phyloP scores from a whole-genome alignment of 2,113 vertebrate species.

The Lucifuga dentata region DNA sequence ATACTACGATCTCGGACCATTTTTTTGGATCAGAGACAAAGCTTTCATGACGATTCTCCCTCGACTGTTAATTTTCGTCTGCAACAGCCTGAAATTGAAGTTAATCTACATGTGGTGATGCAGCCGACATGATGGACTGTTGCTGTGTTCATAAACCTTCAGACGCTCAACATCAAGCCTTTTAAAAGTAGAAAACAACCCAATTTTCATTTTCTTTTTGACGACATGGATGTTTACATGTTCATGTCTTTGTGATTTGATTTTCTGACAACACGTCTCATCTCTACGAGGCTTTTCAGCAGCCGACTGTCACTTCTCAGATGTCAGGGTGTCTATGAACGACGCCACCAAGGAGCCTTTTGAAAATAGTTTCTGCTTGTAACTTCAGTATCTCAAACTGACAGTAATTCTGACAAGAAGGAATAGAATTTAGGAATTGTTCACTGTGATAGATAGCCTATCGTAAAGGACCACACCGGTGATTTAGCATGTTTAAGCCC shows the following conservation, averaged over 20 bases:
- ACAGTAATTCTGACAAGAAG: slow-evolving; percentile 17
- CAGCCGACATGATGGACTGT: slow-evolving; percentile 9
- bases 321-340: slow-evolving; percentile 9
- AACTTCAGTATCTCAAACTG: slow-evolving; percentile 20
- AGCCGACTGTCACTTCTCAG: slow-evolving; percentile 33
- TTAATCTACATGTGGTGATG: slow-evolving; percentile 14
- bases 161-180: slow-evolving; percentile 9
- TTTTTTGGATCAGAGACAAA: no score
- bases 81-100: no score
- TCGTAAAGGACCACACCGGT: no score
- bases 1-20: no score
- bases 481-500: no score
- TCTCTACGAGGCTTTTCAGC: slow-evolving; percentile 28
- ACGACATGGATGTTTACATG: slow-evolving; percentile 40
- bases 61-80: no score
- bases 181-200: slow-evolving; percentile 12
- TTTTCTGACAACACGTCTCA: slow-evolving; percentile 46
- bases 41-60: no score
- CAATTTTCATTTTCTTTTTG: slow-evolving; percentile 28
- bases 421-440: background rate
- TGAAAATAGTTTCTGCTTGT: slow-evolving; percentile 35
- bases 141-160: slow-evolving; percentile 17
- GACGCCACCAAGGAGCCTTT: background rate
- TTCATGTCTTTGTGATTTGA: slow-evolving; percentile 36
- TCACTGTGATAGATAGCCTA: slow-evolving; percentile 30